Percentiles rank a stretch among this genome's conserved stretches.
phyloP scores from a whole-genome alignment of 2,113 vertebrate species.

The Pygoscelis antarcticus region DNA sequence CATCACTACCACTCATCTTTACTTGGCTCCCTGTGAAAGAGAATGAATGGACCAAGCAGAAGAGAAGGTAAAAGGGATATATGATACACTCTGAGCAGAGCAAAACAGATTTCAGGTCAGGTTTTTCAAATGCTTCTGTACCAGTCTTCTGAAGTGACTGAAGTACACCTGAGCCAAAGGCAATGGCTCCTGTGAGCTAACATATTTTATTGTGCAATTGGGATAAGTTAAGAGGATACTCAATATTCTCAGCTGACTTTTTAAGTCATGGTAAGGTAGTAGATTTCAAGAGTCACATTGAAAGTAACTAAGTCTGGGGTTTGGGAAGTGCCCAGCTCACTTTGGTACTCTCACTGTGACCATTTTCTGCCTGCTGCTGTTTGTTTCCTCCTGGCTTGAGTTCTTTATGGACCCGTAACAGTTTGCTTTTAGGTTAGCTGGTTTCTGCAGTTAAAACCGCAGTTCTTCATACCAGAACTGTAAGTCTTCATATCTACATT shows the following conservation, averaged over 20 bases:
- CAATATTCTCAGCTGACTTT: neutral
- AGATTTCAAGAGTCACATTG: neutral
- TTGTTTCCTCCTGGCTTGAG: neutral
- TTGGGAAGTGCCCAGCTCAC: neutral
- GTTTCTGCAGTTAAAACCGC: neutral
- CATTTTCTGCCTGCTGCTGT: neutral
- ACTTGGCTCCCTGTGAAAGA: neutral
- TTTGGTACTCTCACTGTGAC: neutral
- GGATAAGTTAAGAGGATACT: neutral
- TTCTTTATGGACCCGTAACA: neutral
- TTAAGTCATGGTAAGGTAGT: fast-evolving
- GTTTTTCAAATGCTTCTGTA: neutral
- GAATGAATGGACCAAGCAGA: neutral
- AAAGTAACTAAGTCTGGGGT: neutral
- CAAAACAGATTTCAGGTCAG: neutral
- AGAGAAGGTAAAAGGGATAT: neutral
- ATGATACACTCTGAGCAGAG: neutral
- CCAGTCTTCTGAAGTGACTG: neutral
- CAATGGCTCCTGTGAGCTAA: neutral
- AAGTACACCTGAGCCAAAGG: neutral
- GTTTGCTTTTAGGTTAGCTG: neutral
- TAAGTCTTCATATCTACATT: neutral
- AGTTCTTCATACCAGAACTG: neutral
- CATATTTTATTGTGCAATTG: neutral
- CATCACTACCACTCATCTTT: neutral